Base-by-base conservation (phyloP, 2,888 invertebrate genomes). In the Xanthorhoe spadicearia region DNA sequence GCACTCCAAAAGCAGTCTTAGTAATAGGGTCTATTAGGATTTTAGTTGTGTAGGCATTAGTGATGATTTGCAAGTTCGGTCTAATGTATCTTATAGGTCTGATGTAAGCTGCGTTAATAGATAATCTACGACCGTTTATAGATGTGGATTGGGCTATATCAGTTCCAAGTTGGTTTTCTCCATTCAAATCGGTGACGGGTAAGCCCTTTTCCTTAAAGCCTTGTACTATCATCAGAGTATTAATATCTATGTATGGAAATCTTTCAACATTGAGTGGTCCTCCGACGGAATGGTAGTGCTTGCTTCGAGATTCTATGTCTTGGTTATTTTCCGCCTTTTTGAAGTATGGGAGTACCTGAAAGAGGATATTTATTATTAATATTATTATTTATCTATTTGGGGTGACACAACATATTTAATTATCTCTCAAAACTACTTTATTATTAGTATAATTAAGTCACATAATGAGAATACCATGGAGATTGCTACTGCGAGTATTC, bases 321-420 rank as follows among this genome's bases (percentile, higher is more conserved):
- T 90, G 88, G 74, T 95, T 95, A 72, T 95, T 91, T 85, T 95
- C 95, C 0, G 95, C 92, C 84, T 95, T 95, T 61, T 94, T 94
- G 82, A 95, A 97, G 80, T 96, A 97, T 0, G 96, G 96, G 15
- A 96, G 86, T 0, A 95, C 87, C 93, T 93, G 85, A 7, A 87
- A 87, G 23, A 10, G n/a, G n/a, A n/a, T n/a, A n/a, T n/a, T n/a
- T n/a, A n/a, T n/a, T n/a, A n/a, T n/a, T n/a, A n/a, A n/a, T n/a
- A n/a, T n/a, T n/a, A n/a, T n/a, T n/a, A n/a, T n/a, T n/a, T n/a
- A n/a, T n/a, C n/a, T n/a, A n/a, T n/a, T n/a, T n/a, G n/a, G n/a
- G n/a, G n/a, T n/a, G n/a, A n/a, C n/a, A n/a, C n/a, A n/a, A n/a
- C n/a, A n/a, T n/a, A n/a, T n/a, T n/a, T n/a, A n/a, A n/a, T n/a